Evolutionary conservation across 2,888 invertebrate genomes (phyloP).

Genomic region (Phorcus lineatus): DNA sequence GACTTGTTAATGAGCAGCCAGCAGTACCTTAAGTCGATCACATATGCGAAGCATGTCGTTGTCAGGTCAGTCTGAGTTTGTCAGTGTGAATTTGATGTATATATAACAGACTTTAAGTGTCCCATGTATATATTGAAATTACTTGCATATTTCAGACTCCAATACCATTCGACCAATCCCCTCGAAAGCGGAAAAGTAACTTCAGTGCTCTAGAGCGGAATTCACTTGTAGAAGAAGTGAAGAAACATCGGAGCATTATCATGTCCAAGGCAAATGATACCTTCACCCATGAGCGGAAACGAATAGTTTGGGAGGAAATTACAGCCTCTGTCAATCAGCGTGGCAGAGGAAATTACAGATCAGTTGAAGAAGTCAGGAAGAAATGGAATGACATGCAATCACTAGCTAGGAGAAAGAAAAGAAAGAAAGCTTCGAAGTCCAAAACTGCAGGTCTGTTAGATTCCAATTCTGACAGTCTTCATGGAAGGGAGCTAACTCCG

Average conservation of each 20-base stretch:
- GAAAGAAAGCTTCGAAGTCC: background rate
- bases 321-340: background rate
- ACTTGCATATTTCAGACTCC: background rate
- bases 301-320: background rate
- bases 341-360: background rate
- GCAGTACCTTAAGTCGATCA: no score
- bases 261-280: background rate
- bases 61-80: no score
- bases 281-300: background rate
- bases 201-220: background rate
- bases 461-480: background rate
- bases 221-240: background rate
- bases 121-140: no score
- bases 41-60: no score
- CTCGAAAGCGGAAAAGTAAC: constrained; percentile 4
- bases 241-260: background rate
- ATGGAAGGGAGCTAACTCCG: background rate
- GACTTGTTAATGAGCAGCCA: no score
- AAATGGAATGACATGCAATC: constrained; percentile 12
- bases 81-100: no score
- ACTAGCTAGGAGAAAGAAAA: background rate
- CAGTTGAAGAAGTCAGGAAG: background rate
- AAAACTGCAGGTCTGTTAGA: background rate
- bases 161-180: background rate
- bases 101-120: no score